Evolutionary conservation across 37 sponge, comb jelly and placozoan species (phyloP).

Genomic region (Oscarella lobularis): DNA sequence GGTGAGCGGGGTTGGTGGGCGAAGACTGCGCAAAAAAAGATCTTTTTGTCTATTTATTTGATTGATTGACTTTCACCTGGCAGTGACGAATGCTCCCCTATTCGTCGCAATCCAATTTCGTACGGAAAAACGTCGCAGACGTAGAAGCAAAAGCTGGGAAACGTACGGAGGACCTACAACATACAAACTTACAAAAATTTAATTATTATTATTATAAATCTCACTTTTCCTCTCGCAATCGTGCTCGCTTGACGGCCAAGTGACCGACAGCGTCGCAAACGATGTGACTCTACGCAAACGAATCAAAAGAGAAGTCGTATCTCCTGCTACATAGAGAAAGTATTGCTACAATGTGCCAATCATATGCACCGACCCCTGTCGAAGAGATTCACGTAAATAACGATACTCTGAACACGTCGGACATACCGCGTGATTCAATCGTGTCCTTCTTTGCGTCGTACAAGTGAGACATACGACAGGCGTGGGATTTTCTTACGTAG

Average conservation of each 20-base stretch:
- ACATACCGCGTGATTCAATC: not conserved
- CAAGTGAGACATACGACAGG: not conserved
- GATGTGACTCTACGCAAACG: slow-evolving; percentile 2
- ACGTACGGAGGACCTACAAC: slow-evolving; percentile 2
- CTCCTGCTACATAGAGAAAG: too few species aligned
- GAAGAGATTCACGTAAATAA: not conserved
- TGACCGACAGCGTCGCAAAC: slow-evolving; percentile 39
- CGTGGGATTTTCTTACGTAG: too few species aligned
- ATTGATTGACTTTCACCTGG: slow-evolving; percentile 34
- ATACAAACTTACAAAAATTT: not conserved
- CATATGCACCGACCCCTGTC: too few species aligned
- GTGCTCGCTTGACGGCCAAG: slow-evolving; percentile 30
- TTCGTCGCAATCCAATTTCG: slow-evolving; percentile 35
- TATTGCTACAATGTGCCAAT: too few species aligned
- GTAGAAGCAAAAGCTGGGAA: slow-evolving; percentile 17
- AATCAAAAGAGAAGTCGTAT: too few species aligned
- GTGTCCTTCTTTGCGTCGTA: not conserved
- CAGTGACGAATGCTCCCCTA: slow-evolving; percentile 49
- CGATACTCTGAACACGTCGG: not conserved
- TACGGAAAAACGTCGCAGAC: slow-evolving; percentile 13
- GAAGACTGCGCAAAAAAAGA: too few species aligned
- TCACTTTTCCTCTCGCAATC: slow-evolving; percentile 16
- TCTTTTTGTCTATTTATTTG: too few species aligned
- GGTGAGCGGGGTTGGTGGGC: too few species aligned
- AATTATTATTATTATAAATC: not conserved